These are phyloP conservation scores for Hapalemur alaotrensis DNA, from an alignment of 2,797 vertebrate genomes.

Conservation along the genomic window DNA sequence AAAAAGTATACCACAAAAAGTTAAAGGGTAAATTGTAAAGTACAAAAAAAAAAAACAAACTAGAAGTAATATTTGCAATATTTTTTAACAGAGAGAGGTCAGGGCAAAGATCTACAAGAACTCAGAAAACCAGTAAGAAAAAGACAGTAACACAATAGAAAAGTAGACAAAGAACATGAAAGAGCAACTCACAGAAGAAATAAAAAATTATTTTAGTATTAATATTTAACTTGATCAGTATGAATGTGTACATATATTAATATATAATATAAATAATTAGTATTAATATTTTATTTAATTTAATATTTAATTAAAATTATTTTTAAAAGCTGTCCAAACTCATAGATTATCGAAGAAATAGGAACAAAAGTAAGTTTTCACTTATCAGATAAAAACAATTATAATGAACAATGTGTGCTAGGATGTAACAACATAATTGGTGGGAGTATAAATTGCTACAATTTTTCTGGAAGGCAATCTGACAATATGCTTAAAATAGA, in stretches of 20 bases:
- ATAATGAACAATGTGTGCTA: neutral
- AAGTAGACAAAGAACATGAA: neutral
- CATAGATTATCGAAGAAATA: slow-evolving; percentile 24
- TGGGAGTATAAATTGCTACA: neutral
- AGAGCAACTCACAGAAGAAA: neutral
- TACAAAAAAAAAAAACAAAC: neutral
- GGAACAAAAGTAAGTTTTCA: slow-evolving; percentile 11
- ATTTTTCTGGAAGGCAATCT: neutral
- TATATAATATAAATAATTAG: too few relatives aligned
- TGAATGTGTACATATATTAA: too few relatives aligned
- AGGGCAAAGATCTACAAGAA: neutral
- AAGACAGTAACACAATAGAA: neutral
- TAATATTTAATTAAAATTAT: neutral
- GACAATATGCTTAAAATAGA: neutral
- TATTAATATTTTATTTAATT: too few relatives aligned
- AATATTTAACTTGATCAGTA: too few relatives aligned
- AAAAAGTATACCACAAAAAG: neutral
- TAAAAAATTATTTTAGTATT: neutral
- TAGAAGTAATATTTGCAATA: neutral
- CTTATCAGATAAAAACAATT: neutral
- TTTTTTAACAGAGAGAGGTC: neutral
- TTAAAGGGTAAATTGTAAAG: slow-evolving; percentile 34
- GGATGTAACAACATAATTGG: neutral
- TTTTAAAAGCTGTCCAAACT: neutral
- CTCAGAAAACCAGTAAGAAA: neutral